Evolutionary conservation across 1,140 invertebrate species (phyloP).

Genomic region (Caenorhabditis tropicalis): DNA sequence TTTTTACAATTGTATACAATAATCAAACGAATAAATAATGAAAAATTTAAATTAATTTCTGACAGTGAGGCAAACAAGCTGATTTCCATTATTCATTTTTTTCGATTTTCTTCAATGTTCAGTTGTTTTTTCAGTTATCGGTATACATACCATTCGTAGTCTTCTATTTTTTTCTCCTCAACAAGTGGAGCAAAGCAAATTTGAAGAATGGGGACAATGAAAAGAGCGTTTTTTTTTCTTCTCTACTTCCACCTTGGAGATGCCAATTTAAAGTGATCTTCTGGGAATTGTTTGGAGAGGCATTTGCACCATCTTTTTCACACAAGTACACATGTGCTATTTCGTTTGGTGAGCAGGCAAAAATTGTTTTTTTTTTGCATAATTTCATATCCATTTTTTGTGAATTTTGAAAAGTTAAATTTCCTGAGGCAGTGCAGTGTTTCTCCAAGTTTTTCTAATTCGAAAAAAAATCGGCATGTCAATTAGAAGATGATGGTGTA

Average conservation of each 20-base stretch:
- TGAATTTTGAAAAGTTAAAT: background rate
- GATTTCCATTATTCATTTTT: no score
- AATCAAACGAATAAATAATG: no score
- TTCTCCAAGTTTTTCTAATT: no score
- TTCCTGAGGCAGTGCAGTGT: no score
- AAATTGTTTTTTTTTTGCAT: background rate
- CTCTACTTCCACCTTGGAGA: conserved; percentile 9
- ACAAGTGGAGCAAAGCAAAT: background rate
- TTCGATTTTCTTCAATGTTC: background rate
- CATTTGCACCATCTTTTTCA: background rate
- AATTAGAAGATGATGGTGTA: no score
- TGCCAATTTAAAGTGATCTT: conserved; percentile 29
- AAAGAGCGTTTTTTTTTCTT: background rate
- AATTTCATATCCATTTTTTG: background rate
- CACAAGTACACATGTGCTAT: background rate
- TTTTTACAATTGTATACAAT: no score
- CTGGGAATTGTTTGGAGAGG: background rate
- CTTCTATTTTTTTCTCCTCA: background rate
- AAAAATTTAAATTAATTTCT: no score
- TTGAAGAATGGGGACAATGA: background rate
- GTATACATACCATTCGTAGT: no score
- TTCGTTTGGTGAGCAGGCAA: background rate
- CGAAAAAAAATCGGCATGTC: no score
- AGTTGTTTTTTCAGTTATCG: background rate
- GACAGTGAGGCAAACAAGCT: no score